These are phyloP conservation scores for Arion vulgaris DNA, from an alignment of 1,140 invertebrate species.

Conservation along the genomic window DNA sequence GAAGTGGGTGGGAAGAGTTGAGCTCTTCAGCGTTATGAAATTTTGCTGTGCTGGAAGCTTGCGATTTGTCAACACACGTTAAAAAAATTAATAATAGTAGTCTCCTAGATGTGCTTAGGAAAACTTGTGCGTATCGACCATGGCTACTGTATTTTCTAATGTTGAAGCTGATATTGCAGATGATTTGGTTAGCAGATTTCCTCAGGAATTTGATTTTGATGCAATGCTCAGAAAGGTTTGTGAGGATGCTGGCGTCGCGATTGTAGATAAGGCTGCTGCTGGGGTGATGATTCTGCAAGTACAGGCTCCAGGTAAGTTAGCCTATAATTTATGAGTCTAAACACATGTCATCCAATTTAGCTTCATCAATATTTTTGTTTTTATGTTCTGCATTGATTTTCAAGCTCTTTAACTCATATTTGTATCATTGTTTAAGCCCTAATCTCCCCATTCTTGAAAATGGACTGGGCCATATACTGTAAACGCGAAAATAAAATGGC, in stretches of 20 bases:
- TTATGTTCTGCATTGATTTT: too few species aligned
- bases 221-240: constrained; percentile 39
- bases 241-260: constrained; percentile 40
- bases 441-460: background rate
- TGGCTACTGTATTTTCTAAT: constrained; percentile 43
- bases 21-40: constrained; percentile 21
- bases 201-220: constrained; percentile 46
- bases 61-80: constrained; percentile 36
- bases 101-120: background rate
- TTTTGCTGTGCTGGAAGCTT: constrained; percentile 29
- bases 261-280: constrained; percentile 6
- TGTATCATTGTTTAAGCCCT: too few species aligned
- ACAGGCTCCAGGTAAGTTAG: background rate
- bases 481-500: constrained; percentile 35
- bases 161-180: constrained; percentile 42
- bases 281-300: constrained; percentile 8
- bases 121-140: background rate
- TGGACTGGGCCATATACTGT: constrained; percentile 21
- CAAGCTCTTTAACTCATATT: too few species aligned
- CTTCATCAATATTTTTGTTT: too few species aligned
- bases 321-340: too few species aligned
- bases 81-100: background rate
- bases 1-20: constrained; percentile 6
- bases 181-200: constrained; percentile 36
- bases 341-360: too few species aligned